A percentile compares a stretch with the other conserved stretches of the same genome.
Evolutionary conservation across 1,140 invertebrate species (phyloP).

Genomic region (Holotrichia oblita): DNA sequence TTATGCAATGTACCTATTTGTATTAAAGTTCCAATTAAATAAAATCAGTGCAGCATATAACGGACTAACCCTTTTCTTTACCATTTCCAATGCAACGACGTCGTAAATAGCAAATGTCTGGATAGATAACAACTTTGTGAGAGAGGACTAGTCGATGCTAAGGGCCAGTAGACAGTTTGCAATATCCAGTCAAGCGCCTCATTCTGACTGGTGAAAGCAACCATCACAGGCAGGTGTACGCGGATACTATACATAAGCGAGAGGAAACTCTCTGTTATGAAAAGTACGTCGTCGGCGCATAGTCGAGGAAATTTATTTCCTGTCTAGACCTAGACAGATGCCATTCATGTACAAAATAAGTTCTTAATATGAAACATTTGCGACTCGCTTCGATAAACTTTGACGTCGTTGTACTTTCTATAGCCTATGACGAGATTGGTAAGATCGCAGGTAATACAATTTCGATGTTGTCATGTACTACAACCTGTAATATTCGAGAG

Average conservation of each 20-base stretch:
- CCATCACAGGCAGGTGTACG: background rate
- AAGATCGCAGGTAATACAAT: background rate
- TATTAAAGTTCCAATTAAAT: no score
- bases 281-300: background rate
- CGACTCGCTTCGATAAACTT: background rate
- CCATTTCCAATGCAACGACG: background rate
- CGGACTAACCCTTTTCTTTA: background rate
- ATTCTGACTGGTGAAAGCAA: background rate
- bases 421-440: background rate
- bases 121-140: background rate
- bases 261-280: background rate
- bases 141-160: background rate
- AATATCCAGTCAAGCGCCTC: background rate
- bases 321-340: slow-evolving; percentile 16
- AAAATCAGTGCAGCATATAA: background rate
- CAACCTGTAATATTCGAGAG: background rate
- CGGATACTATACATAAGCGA: background rate
- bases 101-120: background rate
- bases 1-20: no score
- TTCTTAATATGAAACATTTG: slow-evolving; percentile 8
- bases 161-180: background rate
- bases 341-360: slow-evolving; percentile 8
- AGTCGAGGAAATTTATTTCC: slow-evolving; percentile 10
- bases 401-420: slow-evolving; percentile 4
- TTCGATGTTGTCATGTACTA: background rate